A percentile compares a stretch with the other conserved stretches of the same genome.
Evolutionary conservation across 2,113 vertebrate species (phyloP).

Genomic region (Alligator mississippiensis): DNA sequence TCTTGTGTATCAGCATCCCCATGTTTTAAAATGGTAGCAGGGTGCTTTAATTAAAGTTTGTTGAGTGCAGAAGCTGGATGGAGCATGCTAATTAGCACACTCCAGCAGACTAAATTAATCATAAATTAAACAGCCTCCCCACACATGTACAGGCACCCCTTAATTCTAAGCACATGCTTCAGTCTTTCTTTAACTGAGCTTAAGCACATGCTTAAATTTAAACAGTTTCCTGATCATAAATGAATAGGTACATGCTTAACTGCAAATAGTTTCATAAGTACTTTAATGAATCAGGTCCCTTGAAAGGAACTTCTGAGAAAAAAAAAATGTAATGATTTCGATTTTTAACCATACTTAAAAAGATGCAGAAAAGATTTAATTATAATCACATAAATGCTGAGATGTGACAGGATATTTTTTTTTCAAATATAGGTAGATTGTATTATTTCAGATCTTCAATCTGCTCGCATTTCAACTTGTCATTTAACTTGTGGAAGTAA

Average conservation of each 20-base stretch:
- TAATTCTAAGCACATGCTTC: not conserved
- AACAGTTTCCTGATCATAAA: too few relatives aligned
- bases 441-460: not conserved
- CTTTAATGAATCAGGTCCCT: not conserved
- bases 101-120: too few relatives aligned
- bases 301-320: not conserved
- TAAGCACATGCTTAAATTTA: not conserved
- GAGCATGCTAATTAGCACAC: too few relatives aligned
- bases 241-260: too few relatives aligned
- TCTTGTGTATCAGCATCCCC: too few relatives aligned
- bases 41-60: too few relatives aligned
- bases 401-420: not conserved
- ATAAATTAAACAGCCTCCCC: too few relatives aligned
- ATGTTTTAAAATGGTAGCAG: too few relatives aligned
- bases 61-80: too few relatives aligned
- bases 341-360: conserved; percentile 2
- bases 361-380: not conserved
- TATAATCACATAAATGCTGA: not conserved
- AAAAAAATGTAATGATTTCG: not conserved
- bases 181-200: not conserved
- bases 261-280: too few relatives aligned
- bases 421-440: not conserved
- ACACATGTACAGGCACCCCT: not conserved
- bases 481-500: not conserved
- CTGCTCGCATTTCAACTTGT: not conserved